Evolutionary conservation across 2,888 invertebrate genomes (phyloP).

Genomic region (Thymelicus sylvestris): DNA sequence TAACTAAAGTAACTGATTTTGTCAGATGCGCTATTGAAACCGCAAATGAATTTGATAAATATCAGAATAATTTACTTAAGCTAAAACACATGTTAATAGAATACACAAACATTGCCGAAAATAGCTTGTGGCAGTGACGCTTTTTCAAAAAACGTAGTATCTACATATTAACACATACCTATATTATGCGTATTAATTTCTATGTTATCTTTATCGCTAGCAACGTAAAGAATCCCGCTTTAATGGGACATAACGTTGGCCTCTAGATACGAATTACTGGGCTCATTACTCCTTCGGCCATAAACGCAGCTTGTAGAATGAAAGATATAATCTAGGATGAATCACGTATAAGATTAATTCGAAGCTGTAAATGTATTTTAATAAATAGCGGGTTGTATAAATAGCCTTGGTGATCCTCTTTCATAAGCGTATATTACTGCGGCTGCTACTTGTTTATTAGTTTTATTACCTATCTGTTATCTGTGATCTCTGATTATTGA

Average conservation of each 20-base stretch:
- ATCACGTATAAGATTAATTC: background rate
- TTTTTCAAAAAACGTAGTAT: background rate
- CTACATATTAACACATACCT: background rate
- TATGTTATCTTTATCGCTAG: slow-evolving; percentile 5
- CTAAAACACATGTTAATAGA: background rate
- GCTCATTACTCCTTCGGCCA: slow-evolving; percentile 4
- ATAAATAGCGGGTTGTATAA: slow-evolving; percentile 1
- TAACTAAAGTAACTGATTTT: slow-evolving; percentile 2
- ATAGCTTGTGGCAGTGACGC: background rate
- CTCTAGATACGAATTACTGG: slow-evolving; percentile 3
- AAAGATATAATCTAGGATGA: slow-evolving; percentile 6
- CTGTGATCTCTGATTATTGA: background rate
- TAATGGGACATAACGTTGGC: background rate
- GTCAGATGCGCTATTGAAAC: background rate
- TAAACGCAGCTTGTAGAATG: background rate
- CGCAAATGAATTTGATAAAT: slow-evolving; percentile 3
- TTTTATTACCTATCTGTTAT: background rate
- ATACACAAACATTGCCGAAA: background rate
- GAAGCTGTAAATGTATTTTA: slow-evolving; percentile 1
- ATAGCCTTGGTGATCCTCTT: slow-evolving; percentile 4
- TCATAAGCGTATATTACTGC: background rate
- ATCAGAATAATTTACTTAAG: background rate
- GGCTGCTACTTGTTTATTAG: background rate
- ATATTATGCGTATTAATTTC: slow-evolving; percentile 3
- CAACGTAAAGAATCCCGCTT: background rate